Base-by-base conservation (phyloP, 2,797 vertebrate species). In the Pipistrellus pygmaeus region DNA sequence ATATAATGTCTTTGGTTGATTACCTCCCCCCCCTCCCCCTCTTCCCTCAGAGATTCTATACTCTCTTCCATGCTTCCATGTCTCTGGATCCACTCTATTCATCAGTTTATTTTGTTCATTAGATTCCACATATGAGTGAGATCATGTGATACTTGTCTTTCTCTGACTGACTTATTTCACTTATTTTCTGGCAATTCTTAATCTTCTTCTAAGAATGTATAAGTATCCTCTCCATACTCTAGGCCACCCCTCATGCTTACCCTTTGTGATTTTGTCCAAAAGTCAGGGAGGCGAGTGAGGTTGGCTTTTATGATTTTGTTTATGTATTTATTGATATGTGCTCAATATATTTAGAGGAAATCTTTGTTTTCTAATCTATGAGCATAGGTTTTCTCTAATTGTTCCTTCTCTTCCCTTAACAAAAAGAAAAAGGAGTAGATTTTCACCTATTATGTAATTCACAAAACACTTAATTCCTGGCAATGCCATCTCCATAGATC, bases 251-350 rank as follows among this genome's bases (percentile, higher is more conserved):
- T 27, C 11, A 7, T 13, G 10, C 18, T 23, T 27, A 2, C 30
- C 53, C 78, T 71, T 71, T 55, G 80, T n/a, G 35, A 38, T 95
- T 95, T 94, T 93, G 51, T 90, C 55, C 38, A 86, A 41, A 91
- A 93, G 81, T 46, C 66, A 53, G 27, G 72, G 77, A 94, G 21
- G 82, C 64, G 21, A 88, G 14, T 41, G 32, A 64, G 20, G 14
- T 69, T 68, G 14, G 82, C 35, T 88, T 91, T 73, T 35, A 51
- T 35, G 44, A 32, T 90, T 80, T 91, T 60, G 25, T 25, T 71
- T 75, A 32, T 48, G 5, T 87, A 73, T 81, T 73, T 81, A 68
- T 88, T 82, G 32, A 53, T 83, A 77, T 8, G 69, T 23, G 44
- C 48, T 88, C n/a, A 68, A 18, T 92, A 44, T 55, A 53, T 77